Conservation (phyloP, 2,113 vertebrate species). For the Oplegnathus fasciatus region DNA sequence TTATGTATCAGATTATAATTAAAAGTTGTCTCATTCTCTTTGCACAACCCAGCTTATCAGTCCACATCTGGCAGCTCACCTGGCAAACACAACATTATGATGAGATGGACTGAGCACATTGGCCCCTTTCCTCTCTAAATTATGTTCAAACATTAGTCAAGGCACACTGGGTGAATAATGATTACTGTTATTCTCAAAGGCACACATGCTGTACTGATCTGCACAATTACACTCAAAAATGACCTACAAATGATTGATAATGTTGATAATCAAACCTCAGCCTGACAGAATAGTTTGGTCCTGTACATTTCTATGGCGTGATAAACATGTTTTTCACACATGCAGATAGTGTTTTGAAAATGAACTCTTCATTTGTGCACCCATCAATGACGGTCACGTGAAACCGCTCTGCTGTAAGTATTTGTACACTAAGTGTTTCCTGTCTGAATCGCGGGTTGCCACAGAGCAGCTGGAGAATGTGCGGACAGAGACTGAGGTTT, state of each 20-base stretch:
- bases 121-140: neutral
- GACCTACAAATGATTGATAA: neutral
- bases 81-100: conserved; percentile 15
- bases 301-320: neutral
- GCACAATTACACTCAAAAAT: neutral
- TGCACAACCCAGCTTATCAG: neutral
- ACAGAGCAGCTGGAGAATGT: conserved; percentile 74
- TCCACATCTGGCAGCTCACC: conserved; percentile 31
- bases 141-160: neutral
- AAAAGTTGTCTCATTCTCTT: neutral
- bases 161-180: neutral
- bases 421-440: conserved; percentile 64
- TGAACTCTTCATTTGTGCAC: conserved; percentile 14
- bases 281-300: neutral
- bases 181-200: neutral
- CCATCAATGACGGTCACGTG: conserved; percentile 33
- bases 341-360: conserved; percentile 22
- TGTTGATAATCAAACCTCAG: neutral
- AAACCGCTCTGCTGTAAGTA: conserved; percentile 46
- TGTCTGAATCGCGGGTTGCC: conserved; percentile 51
- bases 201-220: neutral
- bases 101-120: conserved; percentile 12
- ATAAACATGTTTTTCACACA: conserved; percentile 27
- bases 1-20: neutral
- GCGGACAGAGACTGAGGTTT: conserved; percentile 71